A percentile compares a stretch with the other conserved stretches of the same genome.
Evolutionary conservation across 2,113 vertebrate species (phyloP).

Genomic region (Carassius carassius): DNA sequence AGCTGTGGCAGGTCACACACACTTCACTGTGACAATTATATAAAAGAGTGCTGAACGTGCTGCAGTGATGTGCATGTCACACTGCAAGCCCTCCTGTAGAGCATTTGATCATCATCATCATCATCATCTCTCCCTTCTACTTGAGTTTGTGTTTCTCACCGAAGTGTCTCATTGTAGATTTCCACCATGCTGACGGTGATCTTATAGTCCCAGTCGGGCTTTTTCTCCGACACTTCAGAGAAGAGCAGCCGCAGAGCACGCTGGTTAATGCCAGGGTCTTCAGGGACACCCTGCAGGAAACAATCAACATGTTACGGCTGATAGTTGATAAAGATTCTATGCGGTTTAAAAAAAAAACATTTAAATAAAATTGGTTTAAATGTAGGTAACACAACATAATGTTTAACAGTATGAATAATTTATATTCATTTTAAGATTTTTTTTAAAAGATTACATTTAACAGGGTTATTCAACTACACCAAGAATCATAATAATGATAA

Average conservation of each 20-base stretch:
- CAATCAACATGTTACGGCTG: background rate
- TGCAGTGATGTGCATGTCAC: background rate
- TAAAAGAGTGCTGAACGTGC: background rate
- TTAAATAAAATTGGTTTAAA: background rate
- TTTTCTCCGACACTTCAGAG: conserved; percentile 85
- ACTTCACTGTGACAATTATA: background rate
- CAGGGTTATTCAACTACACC: background rate
- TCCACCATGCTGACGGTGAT: conserved; percentile 91
- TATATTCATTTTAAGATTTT: background rate
- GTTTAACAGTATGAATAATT: background rate
- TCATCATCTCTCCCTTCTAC: background rate
- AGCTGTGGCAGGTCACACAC: background rate
- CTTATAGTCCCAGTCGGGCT: conserved; percentile 85
- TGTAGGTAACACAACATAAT: background rate
- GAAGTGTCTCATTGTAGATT: conserved; percentile 94
- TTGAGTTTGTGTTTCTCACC: conserved; percentile 65
- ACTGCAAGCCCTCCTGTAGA: background rate
- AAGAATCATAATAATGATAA: background rate
- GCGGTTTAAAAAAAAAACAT: background rate
- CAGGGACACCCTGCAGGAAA: conserved; percentile 75
- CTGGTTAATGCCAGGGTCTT: conserved; percentile 96
- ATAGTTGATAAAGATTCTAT: background rate
- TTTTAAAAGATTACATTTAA: background rate
- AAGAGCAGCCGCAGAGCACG: conserved; percentile 91
- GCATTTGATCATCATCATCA: background rate